These are phyloP conservation scores for Gallinago stenura DNA, from an alignment of 2,797 vertebrate species.

Conservation along the genomic window DNA sequence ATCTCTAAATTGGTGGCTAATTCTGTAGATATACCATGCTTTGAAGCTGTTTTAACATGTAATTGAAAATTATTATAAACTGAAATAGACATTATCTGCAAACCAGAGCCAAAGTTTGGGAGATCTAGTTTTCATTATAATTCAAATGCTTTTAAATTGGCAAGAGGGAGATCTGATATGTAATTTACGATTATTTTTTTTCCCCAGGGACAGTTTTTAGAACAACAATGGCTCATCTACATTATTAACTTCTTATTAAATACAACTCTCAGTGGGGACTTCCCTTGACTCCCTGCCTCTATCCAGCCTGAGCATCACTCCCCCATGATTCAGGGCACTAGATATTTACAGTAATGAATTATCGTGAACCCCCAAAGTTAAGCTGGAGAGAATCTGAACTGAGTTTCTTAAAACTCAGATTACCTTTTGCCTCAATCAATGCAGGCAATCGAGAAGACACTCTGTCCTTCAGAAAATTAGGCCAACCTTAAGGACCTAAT, in stretches of 20 bases:
- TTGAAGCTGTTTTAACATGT: background rate
- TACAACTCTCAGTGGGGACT: background rate
- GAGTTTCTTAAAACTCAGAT: background rate
- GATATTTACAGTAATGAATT: background rate
- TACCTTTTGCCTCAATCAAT: background rate
- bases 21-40: background rate
- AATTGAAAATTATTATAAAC: background rate
- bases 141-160: background rate
- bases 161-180: background rate
- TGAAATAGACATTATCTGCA: background rate
- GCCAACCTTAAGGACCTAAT: constrained; percentile 24
- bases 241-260: background rate
- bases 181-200: background rate
- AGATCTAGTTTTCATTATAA: background rate
- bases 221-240: background rate
- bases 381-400: background rate
- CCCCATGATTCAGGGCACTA: background rate
- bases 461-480: constrained; percentile 33
- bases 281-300: background rate
- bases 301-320: fast-evolving
- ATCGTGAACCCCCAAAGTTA: background rate
- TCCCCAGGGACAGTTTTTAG: background rate
- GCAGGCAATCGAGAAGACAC: background rate
- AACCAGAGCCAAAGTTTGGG: background rate
- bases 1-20: background rate